Conservation (phyloP, 2,797 vertebrate species). For the Australoheros facetus region DNA sequence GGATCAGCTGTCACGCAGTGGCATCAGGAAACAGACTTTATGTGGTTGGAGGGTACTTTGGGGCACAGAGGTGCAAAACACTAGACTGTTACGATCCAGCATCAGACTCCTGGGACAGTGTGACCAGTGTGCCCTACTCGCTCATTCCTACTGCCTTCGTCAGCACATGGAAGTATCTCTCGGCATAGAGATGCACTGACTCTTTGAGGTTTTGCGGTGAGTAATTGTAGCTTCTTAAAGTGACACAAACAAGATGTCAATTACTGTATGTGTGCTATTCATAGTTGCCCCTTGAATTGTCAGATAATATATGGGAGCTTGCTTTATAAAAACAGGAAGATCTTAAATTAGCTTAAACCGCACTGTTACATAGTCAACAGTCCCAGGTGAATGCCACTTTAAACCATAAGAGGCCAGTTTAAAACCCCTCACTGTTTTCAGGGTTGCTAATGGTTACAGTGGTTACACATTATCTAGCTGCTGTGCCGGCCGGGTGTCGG, state of each 20-base stretch:
- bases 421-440: slow-evolving; percentile 58
- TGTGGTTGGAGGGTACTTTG: slow-evolving; percentile 88
- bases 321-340: not conserved
- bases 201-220: slow-evolving; percentile 64
- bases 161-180: slow-evolving; percentile 90
- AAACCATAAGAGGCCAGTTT: slow-evolving; percentile 46
- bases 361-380: not conserved
- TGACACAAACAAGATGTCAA: slow-evolving; percentile 27
- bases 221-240: slow-evolving; percentile 55
- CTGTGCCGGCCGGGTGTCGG: slow-evolving; percentile 68
- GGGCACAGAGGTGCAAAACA: slow-evolving; percentile 87
- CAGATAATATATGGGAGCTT: not conserved
- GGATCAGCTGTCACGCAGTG: slow-evolving; percentile 88
- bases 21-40: slow-evolving; percentile 87
- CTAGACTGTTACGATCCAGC: slow-evolving; percentile 88
- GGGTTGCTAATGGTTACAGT: slow-evolving; percentile 73
- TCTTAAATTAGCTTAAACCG: not conserved
- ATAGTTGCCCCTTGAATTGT: slow-evolving; percentile 1
- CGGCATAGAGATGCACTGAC: slow-evolving; percentile 68
- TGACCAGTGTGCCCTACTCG: slow-evolving; percentile 88
- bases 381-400: slow-evolving; percentile 34
- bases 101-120: slow-evolving; percentile 87
- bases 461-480: slow-evolving; percentile 70
- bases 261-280: slow-evolving; percentile 13
- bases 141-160: slow-evolving; percentile 90